Evolutionary conservation across 2,113 vertebrate species (phyloP), one percentile per base, ranked within the genome.

Genomic region (Paradoxurus hermaphroditus): DNA sequence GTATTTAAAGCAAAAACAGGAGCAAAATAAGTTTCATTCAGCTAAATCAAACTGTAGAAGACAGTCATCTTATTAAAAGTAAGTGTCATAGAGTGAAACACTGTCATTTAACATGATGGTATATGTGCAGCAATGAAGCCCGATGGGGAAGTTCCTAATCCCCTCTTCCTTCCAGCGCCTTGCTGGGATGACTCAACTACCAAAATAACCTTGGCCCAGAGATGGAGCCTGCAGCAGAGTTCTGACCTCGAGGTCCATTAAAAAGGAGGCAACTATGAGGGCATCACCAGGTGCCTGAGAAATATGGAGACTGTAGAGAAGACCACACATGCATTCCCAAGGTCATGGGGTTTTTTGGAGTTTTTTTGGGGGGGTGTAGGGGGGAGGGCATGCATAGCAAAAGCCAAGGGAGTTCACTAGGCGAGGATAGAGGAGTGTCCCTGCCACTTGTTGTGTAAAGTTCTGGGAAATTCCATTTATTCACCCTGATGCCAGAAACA

Each of bases 391-490:
- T 7, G 9, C 39, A 81, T 3, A 73, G 53, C 39, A 25, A 34
- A 90, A 29, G 44, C 68, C 63, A 70, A 49, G 1, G 11, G 49
- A 46, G 29, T 31, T 88, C 65, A 34, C 49, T 21, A 84, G 46
- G 19, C 7, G 2, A 90, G 62, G 21, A 62, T 83, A 94, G 18
- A 84, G 19, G 36, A 86, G 18, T 41, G 21, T 62, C 23, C 49
- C 56, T 78, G 68, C 15, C 72, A 68, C 36, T 39, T 68, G 10
- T 6, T 65, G 2, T 36, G 14, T 59, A 25, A 84, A 83, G 67
- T 90, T 94, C 67, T 91, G 49, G 94, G 84, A 97, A 97, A 94
- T 94, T 95, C 93, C 68, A 90, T 21, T 70, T 83, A 59, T 51
- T 95, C 67, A 67, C 3, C 67, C 41, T 65, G 27, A 93, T 29